phyloP scores from a whole-genome alignment of 2,797 vertebrate species.

The Pelobates cultripes region DNA sequence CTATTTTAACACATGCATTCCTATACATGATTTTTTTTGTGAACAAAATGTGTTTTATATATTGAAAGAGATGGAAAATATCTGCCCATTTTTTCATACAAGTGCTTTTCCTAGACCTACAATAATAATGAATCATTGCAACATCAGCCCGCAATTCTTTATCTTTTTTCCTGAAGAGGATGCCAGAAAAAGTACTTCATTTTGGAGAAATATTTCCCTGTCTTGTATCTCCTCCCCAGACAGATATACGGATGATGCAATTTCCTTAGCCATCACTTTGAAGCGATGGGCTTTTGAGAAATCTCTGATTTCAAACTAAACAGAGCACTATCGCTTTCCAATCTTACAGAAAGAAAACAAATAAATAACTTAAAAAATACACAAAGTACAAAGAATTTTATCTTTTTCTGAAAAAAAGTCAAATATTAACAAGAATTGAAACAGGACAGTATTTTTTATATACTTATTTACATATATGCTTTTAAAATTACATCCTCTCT shows the following conservation, averaged over 20 bases:
- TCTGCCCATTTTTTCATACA: not conserved
- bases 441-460: too few relatives aligned
- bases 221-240: slow-evolving; percentile 56
- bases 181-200: slow-evolving; percentile 41
- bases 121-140: slow-evolving; percentile 47
- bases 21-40: not conserved
- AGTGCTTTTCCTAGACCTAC: slow-evolving; percentile 1
- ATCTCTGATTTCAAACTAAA: slow-evolving; percentile 53
- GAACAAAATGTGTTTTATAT: not conserved
- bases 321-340: not conserved
- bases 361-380: not conserved
- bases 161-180: slow-evolving; percentile 44
- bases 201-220: slow-evolving; percentile 60
- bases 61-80: not conserved
- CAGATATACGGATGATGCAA: slow-evolving; percentile 53
- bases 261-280: slow-evolving; percentile 58
- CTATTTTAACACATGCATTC: not conserved
- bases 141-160: slow-evolving; percentile 30
- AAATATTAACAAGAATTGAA: too few relatives aligned
- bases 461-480: too few relatives aligned
- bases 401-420: not conserved
- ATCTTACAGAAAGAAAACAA: not conserved
- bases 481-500: too few relatives aligned
- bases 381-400: not conserved
- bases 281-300: slow-evolving; percentile 63